A percentile compares a stretch with the other conserved stretches of the same genome.
phyloP scores from a whole-genome alignment of 2,797 vertebrate genomes.

The Amblyraja radiata region DNA sequence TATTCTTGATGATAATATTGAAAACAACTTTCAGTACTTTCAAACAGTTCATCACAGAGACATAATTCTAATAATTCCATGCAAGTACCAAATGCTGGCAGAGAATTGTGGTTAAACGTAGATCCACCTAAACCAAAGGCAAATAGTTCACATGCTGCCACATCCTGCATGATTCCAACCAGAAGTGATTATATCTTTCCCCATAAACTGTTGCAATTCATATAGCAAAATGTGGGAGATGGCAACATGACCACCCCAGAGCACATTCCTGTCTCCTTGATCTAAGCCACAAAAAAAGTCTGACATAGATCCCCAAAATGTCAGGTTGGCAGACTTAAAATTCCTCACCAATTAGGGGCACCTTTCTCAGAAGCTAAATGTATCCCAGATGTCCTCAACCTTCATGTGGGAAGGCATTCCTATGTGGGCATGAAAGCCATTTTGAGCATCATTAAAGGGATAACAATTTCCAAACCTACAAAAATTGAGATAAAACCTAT shows the following conservation, averaged over 20 bases:
- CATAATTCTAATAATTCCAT: neutral
- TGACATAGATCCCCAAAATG: neutral
- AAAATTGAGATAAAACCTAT: neutral
- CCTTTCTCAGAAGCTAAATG: neutral
- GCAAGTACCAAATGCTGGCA: neutral
- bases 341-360: conserved; percentile 22
- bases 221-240: conserved; percentile 15
- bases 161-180: conserved; percentile 24
- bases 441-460: neutral
- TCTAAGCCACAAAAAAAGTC: neutral
- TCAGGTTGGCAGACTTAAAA: conserved; percentile 4
- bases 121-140: neutral
- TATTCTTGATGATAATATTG: neutral
- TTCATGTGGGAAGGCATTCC: conserved; percentile 16
- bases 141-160: neutral
- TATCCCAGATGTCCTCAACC: conserved; percentile 10
- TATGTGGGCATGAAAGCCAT: neutral
- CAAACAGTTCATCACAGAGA: neutral
- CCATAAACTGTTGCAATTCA: neutral
- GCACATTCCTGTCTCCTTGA: conserved; percentile 17
- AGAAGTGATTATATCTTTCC: conserved; percentile 2
- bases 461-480: conserved; percentile 1
- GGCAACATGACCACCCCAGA: conserved; percentile 9
- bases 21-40: neutral
- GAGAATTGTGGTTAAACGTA: neutral